Evolutionary conservation across 2,888 invertebrate genomes (phyloP).

Genomic region (Drosophila fulvimacula): DNA sequence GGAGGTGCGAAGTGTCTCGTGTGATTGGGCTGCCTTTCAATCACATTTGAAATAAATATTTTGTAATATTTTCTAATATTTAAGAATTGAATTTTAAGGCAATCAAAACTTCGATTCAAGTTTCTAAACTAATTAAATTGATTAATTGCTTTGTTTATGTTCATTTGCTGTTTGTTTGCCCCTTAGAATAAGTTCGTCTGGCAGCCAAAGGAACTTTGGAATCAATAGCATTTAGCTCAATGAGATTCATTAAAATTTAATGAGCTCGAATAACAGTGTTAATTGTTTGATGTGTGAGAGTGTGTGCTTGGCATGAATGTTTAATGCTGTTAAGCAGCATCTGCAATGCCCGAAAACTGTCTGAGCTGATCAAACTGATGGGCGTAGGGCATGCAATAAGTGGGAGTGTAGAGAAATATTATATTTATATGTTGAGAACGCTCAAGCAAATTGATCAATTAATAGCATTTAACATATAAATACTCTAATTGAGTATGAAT

Average conservation of each 20-base stretch:
- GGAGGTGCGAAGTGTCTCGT: neutral
- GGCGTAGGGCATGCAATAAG: neutral
- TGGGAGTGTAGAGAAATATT: neutral
- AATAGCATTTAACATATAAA: neutral
- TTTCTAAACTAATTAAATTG: neutral
- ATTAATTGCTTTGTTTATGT: neutral
- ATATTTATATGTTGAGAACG: neutral
- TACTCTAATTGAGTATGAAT: neutral
- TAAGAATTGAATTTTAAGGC: neutral
- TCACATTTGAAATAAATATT: no score
- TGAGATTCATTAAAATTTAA: conserved; percentile 15
- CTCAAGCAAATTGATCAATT: neutral
- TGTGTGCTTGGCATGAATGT: conserved; percentile 9
- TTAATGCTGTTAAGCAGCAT: conserved; percentile 4
- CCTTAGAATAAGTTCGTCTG: neutral
- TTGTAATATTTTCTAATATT: no score
- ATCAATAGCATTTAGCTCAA: conserved; percentile 21
- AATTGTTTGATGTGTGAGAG: conserved; percentile 22
- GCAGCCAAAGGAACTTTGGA: neutral
- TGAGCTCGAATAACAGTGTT: conserved; percentile 11
- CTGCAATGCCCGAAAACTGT: neutral
- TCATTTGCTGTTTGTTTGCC: neutral
- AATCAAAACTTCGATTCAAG: neutral
- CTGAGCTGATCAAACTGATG: neutral
- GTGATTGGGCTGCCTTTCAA: no score